Conservation (phyloP, 37 sponge, comb jelly and placozoan species). For the Axinella damicornis region DNA sequence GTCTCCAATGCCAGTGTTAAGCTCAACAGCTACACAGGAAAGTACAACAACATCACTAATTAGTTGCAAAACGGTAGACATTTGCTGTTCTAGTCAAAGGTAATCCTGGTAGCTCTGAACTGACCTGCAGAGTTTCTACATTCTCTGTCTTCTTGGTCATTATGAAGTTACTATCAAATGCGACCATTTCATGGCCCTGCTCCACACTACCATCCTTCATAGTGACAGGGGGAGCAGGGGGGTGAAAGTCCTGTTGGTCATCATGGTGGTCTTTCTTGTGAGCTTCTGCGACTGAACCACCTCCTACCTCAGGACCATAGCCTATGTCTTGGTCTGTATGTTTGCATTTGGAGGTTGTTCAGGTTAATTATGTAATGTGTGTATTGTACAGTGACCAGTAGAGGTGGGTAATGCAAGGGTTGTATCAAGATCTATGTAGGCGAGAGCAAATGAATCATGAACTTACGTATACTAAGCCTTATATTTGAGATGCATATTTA, state of each 20-base stretch:
- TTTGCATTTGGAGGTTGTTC: not conserved
- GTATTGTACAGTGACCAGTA: no score
- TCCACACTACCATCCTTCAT: constrained; percentile 1
- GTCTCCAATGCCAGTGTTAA: no score
- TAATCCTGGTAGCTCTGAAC: no score
- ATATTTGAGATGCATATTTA: not conserved
- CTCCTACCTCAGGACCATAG: constrained; percentile 48
- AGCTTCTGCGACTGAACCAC: not conserved
- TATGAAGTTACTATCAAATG: constrained; percentile 65
- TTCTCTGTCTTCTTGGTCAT: constrained; percentile 48
- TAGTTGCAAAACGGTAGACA: no score
- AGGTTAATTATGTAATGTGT: no score
- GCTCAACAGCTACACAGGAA: no score
- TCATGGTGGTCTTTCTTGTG: not conserved
- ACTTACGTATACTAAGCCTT: no score
- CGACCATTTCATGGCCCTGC: constrained; percentile 7
- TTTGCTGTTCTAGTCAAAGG: no score
- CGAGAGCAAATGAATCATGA: no score
- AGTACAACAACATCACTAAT: no score
- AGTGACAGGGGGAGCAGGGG: constrained; percentile 63
- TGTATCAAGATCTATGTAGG: no score
- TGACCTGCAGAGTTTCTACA: constrained; percentile 6
- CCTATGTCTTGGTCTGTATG: constrained; percentile 55
- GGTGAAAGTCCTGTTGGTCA: constrained; percentile 43
- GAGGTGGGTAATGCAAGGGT: no score